phyloP scores from a whole-genome alignment of 92 coral and sea anemone species.

The Zoanthus sociatus region DNA sequence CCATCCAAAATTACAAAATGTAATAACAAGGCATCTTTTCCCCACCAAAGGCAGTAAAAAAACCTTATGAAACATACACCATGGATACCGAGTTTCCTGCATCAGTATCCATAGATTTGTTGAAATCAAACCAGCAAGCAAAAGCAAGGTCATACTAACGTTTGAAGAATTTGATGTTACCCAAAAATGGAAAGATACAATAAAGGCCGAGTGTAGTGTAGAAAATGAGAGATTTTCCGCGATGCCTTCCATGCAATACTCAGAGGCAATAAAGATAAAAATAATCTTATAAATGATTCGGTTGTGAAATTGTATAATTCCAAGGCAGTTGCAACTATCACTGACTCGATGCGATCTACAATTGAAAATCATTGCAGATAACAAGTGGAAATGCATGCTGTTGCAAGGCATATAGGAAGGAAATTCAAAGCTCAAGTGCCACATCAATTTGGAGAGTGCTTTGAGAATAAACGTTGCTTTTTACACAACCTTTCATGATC shows the following conservation, averaged over 20 bases:
- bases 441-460: conserved; percentile 60
- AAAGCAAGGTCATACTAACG: conserved; percentile 52
- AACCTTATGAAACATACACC: neutral
- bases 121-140: conserved; percentile 84
- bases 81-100: conserved; percentile 55
- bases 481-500: conserved; percentile 61
- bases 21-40: conserved; percentile 16
- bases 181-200: conserved; percentile 53
- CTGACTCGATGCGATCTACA: conserved; percentile 36
- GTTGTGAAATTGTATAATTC: conserved; percentile 59
- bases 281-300: conserved; percentile 41
- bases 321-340: conserved; percentile 32
- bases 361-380: conserved; percentile 59
- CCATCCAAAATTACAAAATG: neutral
- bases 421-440: conserved; percentile 56
- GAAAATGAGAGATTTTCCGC: conserved; percentile 55
- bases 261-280: neutral
- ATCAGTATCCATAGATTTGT: conserved; percentile 69
- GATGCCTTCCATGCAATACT: conserved; percentile 34
- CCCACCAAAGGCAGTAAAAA: conserved; percentile 24
- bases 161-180: conserved; percentile 72
- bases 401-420: conserved; percentile 68
- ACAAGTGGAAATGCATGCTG: conserved; percentile 74
- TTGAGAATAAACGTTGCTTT: conserved; percentile 63
- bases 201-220: conserved; percentile 8